Conservation (phyloP, 1,140 invertebrate species). For the Trissolcus basalis region DNA sequence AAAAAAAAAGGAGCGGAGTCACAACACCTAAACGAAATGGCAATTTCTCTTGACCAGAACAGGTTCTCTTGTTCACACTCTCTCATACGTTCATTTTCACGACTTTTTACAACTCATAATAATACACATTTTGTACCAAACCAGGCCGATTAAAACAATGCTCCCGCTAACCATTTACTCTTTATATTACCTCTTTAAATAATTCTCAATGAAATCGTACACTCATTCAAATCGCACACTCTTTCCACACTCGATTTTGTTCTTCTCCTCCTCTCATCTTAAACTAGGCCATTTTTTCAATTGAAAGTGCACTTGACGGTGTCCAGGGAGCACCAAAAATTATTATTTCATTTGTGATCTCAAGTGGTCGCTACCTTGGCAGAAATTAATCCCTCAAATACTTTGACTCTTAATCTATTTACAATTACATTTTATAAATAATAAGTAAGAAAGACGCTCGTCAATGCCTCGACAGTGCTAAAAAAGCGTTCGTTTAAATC, state of each 20-base stretch:
- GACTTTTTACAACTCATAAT: conserved; percentile 74
- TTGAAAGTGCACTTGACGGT: conserved; percentile 75
- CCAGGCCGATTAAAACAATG: conserved; percentile 76
- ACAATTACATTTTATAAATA: conserved; percentile 53
- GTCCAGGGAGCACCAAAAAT: conserved; percentile 73
- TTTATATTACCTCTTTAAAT: conserved; percentile 74
- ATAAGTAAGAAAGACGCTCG: conserved; percentile 60
- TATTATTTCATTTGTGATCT: conserved; percentile 39
- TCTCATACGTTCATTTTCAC: conserved; percentile 56
- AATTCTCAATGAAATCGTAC: conserved; percentile 65
- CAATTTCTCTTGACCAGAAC: conserved; percentile 76
- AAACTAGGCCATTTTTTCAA: conserved; percentile 73
- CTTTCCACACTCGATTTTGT: conserved; percentile 59
- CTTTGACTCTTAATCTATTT: conserved; percentile 57
- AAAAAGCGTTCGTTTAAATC: conserved; percentile 61
- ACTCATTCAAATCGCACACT: conserved; percentile 58
- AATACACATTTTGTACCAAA: conserved; percentile 66
- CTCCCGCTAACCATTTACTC: conserved; percentile 69
- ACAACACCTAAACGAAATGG: conserved; percentile 73
- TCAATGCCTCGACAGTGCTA: conserved; percentile 55
- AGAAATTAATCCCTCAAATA: conserved; percentile 72
- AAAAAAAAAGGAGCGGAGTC: conserved; percentile 35
- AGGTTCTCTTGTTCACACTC: conserved; percentile 67
- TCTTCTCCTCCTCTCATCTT: conserved; percentile 44
- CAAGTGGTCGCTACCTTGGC: conserved; percentile 70